phyloP scores from a whole-genome alignment of 2,888 invertebrate species.

The Drosophila mettleri region DNA sequence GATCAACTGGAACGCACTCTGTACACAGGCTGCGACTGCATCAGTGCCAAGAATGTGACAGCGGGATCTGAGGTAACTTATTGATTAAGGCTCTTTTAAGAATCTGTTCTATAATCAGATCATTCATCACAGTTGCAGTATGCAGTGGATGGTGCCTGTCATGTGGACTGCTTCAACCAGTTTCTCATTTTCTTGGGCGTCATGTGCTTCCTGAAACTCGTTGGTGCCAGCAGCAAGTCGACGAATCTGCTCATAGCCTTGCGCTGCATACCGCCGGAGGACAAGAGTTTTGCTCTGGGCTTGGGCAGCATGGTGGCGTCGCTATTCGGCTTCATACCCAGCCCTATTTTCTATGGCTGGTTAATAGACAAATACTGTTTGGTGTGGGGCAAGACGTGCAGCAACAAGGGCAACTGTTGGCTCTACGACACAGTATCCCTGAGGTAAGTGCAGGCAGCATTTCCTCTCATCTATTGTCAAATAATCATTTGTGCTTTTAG shows the following conservation, averaged over 20 bases:
- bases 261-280: constrained; percentile 88
- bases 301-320: constrained; percentile 88
- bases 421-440: constrained; percentile 88
- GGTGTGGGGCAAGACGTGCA: constrained; percentile 90
- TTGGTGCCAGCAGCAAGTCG: constrained; percentile 86
- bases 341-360: constrained; percentile 90
- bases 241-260: constrained; percentile 87
- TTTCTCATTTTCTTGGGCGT: constrained; percentile 86
- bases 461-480: no score
- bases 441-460: constrained; percentile 65
- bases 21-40: constrained; percentile 59
- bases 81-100: neutral
- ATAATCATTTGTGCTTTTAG: constrained; percentile 38
- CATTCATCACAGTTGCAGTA: constrained; percentile 36
- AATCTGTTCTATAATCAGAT: neutral
- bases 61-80: constrained; percentile 21
- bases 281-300: constrained; percentile 89
- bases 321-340: constrained; percentile 89
- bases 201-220: constrained; percentile 87
- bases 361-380: constrained; percentile 88
- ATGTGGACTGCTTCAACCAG: constrained; percentile 86
- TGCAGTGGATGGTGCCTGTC: constrained; percentile 85
- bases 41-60: constrained; percentile 20
- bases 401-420: constrained; percentile 90
- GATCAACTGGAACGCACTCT: constrained; percentile 48